phyloP scores from a whole-genome alignment of 2,113 vertebrate species.

The Tursiops truncatus region DNA sequence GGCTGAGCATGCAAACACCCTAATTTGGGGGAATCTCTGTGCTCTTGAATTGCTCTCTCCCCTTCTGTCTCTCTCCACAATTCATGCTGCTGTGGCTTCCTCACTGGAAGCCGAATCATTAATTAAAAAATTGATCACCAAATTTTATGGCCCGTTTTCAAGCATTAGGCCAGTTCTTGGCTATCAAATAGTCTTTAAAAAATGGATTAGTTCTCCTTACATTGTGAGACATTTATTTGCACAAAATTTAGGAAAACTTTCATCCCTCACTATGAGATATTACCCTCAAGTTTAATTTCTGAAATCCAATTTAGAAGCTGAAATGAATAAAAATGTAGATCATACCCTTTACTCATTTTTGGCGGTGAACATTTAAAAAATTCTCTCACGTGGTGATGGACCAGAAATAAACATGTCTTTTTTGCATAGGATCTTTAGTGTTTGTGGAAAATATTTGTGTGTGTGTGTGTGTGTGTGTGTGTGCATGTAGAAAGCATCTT shows the following conservation, averaged over 20 bases:
- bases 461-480: no score
- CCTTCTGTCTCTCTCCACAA: not conserved
- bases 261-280: not conserved
- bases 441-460: not conserved
- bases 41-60: not conserved
- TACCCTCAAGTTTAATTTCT: constrained; percentile 27
- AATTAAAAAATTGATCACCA: not conserved
- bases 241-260: not conserved
- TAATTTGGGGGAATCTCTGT: not conserved
- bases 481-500: not conserved
- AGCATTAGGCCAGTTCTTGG: not conserved
- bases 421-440: not conserved
- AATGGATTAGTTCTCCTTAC: not conserved
- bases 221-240: not conserved
- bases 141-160: constrained; percentile 37
- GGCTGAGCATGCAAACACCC: not conserved
- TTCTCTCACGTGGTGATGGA: not conserved
- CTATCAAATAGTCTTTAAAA: not conserved
- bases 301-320: not conserved
- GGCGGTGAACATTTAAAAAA: not conserved
- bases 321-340: constrained; percentile 35
- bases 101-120: not conserved
- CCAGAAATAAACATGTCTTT: not conserved
- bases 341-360: not conserved
- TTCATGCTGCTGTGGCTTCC: not conserved